Base-by-base conservation (phyloP, 2,888 invertebrate genomes). In the Euclidia mi region DNA sequence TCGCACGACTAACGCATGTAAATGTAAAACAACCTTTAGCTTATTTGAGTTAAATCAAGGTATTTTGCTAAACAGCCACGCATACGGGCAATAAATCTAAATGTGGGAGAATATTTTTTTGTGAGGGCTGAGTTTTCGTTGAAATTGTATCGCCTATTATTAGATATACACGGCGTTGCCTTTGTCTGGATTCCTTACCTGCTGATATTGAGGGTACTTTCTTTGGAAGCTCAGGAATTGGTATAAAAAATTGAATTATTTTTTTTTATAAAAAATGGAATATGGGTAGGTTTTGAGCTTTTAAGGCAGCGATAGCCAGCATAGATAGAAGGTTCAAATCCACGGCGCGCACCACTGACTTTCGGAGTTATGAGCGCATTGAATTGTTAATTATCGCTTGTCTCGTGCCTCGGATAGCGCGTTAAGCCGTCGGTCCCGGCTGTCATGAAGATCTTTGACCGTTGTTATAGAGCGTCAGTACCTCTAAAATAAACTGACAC, bases 1-100 rank as follows among this genome's bases (percentile, higher is more conserved):
- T 17, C 37, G 37, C 3, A 15, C 6, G 15, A 37, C 0, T 14
- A 34, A 34, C 4, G 1, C 9, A 6, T 6, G 4, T n/a, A 18
- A 18, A 18, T 31, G 38, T 47, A 47, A 18, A 29, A 28, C n/a
- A 0, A 17, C 29, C 35, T 41, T 40, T 12, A 55, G n/a, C 18
- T 32, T 38, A 55, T 35, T 42, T 45, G 11, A 46, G 11, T 45
- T 49, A 42, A 42, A 49, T 56, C 51, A 17, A 42, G 51, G 35
- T 41, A 41, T 38, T 44, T 42, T 11, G 18, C 31, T 34, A 45
- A 50, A 46, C 25, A 53, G 40, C 18, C 25, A 41, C 14, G 38
- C 35, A 42, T 12, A 29, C 7, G 29, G 7, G 34, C 25, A 47
- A 68, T 68, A 69, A 68, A 72, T 70, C 48, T 47, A 15, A 48